Base-by-base conservation (phyloP, 2,797 vertebrate genomes). In the Onychomys leucogaster region DNA sequence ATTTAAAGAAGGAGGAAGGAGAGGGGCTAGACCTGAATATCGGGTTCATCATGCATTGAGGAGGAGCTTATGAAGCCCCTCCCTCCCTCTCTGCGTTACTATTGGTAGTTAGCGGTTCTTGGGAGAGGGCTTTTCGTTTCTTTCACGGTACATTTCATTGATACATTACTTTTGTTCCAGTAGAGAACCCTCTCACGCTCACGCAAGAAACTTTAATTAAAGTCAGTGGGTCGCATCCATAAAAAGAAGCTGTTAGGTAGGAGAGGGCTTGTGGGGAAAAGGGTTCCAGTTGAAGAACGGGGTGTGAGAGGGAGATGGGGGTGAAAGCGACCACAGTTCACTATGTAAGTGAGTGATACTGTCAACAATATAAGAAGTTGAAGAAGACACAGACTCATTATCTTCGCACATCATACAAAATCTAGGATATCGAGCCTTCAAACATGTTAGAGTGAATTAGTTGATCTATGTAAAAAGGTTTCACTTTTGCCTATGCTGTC, bases 1-100 rank as follows among this genome's bases (percentile, higher is more conserved):
- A 80, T 67, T 95, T 84, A 95, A 90, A 65, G 86, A 87, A 73
- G 59, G 55, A 52, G 52, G 34, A 46, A 96, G 34, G 57, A 29
- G 65, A 17, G 25, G 37, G 65, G 27, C 13, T 2, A 21, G 57
- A 23, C 52, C 10, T 52, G 25, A 67, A 9, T 16, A n/a, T 19
- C 34, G 57, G 61, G 55, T 32, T 89, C 37, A 89, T n/a, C 71
- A 46, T 14, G 14, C 52, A 23, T 43, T 1, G 0, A 9, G 52
- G 52, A 55, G 16, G 52, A 37, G 52, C 1, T 19, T 19, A 57
- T 6, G n/a, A 88, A 32, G 10, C 25, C 37, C 23, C 49, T 8
- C n/a, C 49, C n/a, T 88, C 49, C 49, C 85, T 88, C 49, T 25
- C 85, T 23, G 85, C 32, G 27, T 57, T n/a, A 43, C 49, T 41